Percentiles rank a stretch among this genome's conserved stretches.
phyloP scores from a whole-genome alignment of 2,888 invertebrate species.

The Drosophila cyrtoloma region DNA sequence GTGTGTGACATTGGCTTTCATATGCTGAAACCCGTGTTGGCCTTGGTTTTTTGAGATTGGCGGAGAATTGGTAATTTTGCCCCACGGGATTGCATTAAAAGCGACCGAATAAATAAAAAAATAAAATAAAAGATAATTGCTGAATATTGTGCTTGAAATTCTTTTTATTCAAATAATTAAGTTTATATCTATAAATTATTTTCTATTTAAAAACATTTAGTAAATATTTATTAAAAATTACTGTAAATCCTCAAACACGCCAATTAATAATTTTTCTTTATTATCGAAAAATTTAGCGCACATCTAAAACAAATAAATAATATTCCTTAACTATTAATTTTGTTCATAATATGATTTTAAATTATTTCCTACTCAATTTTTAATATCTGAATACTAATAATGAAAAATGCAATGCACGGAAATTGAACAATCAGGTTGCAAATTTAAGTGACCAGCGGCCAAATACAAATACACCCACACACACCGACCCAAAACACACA shows the following conservation, averaged over 20 bases:
- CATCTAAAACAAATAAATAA: not conserved
- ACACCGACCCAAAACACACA: slow-evolving; percentile 4
- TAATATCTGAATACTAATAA: not conserved
- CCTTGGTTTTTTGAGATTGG: slow-evolving; percentile 64
- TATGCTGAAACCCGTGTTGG: slow-evolving; percentile 53
- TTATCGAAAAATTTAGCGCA: not conserved
- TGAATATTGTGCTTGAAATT: not conserved
- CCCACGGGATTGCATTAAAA: slow-evolving; percentile 13
- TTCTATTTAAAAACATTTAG: not conserved
- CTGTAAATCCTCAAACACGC: not conserved
- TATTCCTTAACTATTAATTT: not conserved
- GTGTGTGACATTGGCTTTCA: slow-evolving; percentile 62
- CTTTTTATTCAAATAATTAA: not conserved
- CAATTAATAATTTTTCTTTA: not conserved
- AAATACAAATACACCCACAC: slow-evolving; percentile 7
- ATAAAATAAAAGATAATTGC: not conserved
- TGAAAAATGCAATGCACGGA: slow-evolving; percentile 4
- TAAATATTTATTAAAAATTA: not conserved
- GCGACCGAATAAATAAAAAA: not conserved
- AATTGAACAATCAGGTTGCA: slow-evolving; percentile 33
- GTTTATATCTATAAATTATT: not conserved
- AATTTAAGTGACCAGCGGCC: slow-evolving; percentile 31
- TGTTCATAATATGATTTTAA: not conserved
- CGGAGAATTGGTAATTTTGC: slow-evolving; percentile 15
- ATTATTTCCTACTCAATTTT: slow-evolving; percentile 1